Percentiles rank a stretch among this genome's conserved stretches.
phyloP scores from a whole-genome alignment of 2,797 vertebrate species.

The Vespertilio murinus region DNA sequence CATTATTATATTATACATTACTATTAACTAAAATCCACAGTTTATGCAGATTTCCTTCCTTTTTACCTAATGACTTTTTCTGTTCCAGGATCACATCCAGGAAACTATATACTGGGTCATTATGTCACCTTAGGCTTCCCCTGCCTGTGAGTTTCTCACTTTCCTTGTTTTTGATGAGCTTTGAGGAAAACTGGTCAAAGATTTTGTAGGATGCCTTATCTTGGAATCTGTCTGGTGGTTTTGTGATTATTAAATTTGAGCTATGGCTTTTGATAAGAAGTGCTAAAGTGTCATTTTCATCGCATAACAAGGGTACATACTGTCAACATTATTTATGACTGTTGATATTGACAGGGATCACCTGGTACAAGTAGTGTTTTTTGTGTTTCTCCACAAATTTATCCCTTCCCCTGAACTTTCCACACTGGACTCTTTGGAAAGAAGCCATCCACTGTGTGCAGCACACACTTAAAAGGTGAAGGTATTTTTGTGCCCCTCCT shows the following conservation, averaged over 20 bases:
- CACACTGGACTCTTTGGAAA: not conserved
- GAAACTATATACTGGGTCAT: not conserved
- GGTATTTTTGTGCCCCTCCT: not conserved
- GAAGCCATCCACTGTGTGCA: not conserved
- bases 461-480: not conserved
- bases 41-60: not conserved
- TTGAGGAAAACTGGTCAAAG: not conserved
- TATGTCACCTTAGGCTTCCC: not conserved
- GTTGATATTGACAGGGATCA: not conserved
- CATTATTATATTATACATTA: not conserved
- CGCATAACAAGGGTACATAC: not conserved
- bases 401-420: not conserved
- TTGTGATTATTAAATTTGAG: not conserved
- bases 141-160: not conserved
- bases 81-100: not conserved
- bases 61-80: not conserved
- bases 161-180: not conserved
- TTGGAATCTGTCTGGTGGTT: not conserved
- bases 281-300: not conserved
- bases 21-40: not conserved
- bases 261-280: not conserved
- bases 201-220: not conserved
- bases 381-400: not conserved
- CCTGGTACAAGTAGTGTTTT: not conserved
- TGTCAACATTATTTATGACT: not conserved